Base-by-base conservation (phyloP, 2,888 invertebrate species). In the Hartigia nigra region DNA sequence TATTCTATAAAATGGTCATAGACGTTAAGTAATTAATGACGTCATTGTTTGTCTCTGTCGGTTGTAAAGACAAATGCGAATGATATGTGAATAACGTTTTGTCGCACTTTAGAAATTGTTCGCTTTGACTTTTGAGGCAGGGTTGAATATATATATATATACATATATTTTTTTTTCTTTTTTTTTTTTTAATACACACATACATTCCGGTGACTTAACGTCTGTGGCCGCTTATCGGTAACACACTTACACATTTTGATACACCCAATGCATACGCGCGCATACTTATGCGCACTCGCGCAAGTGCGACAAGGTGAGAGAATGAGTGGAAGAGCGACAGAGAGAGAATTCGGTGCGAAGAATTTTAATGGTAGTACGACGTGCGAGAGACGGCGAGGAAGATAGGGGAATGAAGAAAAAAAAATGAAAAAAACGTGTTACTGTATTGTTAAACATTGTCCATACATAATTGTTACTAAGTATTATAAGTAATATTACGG, bases 381-480 rank as follows among this genome's bases (percentile, higher is more conserved):
- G 31, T 35, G 31, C 70, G 23, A 37, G 72, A 34, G 77, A 76
- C 76, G 77, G 78, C 80, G 55, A 35, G 78, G 77, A 55, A 76
- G 74, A 78, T 35, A 76, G 76, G 69, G 70, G 76, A 39, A 78
- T 35, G 74, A 74, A 37, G 70, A 76, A 39, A 78, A 70, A 12
- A 70, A 79, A 74, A 69, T 70, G 74, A 70, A 78, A 72, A 36
- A 77, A 74, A 70, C 70, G 74, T 75, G 74, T 88, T 83, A 83
- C 82, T 84, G 83, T 86, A 79, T 88, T 87, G 87, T 88, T 87
- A 84, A 87, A 87, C 87, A 87, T 87, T 88, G 87, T 87, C 86
- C 86, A 87, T 84, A 83, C 81, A 83, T 85, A 85, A 87, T 87
- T 88, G 88, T 88, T 88, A 88, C 83, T 83, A 81, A 85, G 83